Conservation (phyloP, 1,140 invertebrate genomes). For the Piezodorus guildinii region DNA sequence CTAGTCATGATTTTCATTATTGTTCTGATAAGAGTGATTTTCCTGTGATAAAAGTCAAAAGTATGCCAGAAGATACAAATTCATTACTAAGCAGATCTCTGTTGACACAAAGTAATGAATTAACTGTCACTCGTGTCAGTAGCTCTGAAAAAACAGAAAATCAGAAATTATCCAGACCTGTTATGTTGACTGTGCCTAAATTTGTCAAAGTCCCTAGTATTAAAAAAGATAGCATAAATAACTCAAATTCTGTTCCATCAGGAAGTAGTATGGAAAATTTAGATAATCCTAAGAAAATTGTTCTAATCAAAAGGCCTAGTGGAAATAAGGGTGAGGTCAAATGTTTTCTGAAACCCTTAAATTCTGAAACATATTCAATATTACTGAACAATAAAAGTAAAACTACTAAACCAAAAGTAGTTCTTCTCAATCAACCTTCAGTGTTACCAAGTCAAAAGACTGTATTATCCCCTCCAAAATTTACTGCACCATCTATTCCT, state of each 20-base stretch:
- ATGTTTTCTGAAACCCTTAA: not conserved
- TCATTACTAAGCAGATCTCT: too few species aligned
- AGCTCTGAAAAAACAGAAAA: not conserved
- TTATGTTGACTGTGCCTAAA: constrained; percentile 4
- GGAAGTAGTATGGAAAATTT: not conserved
- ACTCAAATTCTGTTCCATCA: not conserved
- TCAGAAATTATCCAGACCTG: not conserved
- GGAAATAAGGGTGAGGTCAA: not conserved
- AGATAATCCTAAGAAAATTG: not conserved
- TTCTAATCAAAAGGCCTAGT: not conserved
- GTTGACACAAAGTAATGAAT: not conserved
- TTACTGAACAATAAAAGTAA: not conserved
- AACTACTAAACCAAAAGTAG: too few species aligned
- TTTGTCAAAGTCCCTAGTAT: not conserved
- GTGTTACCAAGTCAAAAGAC: too few species aligned
- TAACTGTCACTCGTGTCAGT: not conserved
- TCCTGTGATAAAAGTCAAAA: too few species aligned
- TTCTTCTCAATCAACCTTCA: too few species aligned
- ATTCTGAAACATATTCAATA: not conserved
- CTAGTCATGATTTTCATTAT: too few species aligned
- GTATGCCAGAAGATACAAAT: too few species aligned
- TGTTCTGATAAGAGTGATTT: too few species aligned
- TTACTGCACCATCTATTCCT: too few species aligned
- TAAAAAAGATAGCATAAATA: not conserved
- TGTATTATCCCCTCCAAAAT: too few species aligned